Conservation (phyloP, 2,113 vertebrate species). For the Cryptomyrus ogoouensis region DNA sequence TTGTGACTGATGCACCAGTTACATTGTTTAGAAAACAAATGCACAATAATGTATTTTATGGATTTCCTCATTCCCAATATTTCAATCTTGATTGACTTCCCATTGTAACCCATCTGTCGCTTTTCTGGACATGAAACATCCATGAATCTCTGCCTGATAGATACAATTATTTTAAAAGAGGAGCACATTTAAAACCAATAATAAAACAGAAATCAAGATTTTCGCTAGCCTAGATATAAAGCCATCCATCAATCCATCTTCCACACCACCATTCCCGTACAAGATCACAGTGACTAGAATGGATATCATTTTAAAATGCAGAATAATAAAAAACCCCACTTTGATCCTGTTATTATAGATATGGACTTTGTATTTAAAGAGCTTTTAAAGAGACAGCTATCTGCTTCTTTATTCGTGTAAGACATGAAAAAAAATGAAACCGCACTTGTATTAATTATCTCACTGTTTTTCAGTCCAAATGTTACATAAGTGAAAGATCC, state of each 20-base stretch:
- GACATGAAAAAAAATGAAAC: slow-evolving; percentile 13
- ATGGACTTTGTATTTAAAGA: background rate
- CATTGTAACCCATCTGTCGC: background rate
- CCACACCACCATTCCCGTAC: background rate
- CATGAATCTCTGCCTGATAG: slow-evolving; percentile 28
- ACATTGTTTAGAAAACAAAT: background rate
- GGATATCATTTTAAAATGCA: background rate
- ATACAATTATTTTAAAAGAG: slow-evolving; percentile 21
- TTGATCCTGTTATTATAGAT: background rate
- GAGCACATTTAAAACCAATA: background rate
- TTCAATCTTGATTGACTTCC: background rate
- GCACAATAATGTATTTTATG: background rate
- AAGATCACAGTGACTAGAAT: background rate
- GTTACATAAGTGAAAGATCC: slow-evolving; percentile 24
- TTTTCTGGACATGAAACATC: background rate
- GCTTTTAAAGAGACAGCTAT: slow-evolving; percentile 31
- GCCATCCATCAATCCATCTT: background rate
- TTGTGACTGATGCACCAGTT: background rate
- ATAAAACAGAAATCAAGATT: background rate
- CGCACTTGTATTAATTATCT: slow-evolving; percentile 21
- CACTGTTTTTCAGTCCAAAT: slow-evolving; percentile 10
- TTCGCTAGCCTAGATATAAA: background rate
- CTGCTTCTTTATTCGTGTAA: slow-evolving; percentile 24
- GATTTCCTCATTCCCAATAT: background rate
- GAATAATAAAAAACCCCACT: background rate